phyloP scores from a whole-genome alignment of 1,140 invertebrate species.

The Drosophila kepulauana region DNA sequence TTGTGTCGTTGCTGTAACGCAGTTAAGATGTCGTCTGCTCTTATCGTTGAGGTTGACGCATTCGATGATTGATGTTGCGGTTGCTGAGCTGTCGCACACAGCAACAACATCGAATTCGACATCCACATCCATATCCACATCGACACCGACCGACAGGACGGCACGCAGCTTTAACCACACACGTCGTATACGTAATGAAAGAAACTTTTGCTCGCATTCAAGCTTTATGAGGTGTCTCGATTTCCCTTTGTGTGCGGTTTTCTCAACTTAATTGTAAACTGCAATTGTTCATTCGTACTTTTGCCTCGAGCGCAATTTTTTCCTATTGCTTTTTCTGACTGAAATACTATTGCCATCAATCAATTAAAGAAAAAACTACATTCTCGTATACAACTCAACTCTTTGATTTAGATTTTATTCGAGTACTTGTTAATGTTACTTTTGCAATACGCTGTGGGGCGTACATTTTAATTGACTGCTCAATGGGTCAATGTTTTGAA shows the following conservation, averaged over 20 bases:
- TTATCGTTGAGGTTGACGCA: slow-evolving; percentile 38
- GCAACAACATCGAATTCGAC: background rate
- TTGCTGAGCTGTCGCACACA: slow-evolving; percentile 25
- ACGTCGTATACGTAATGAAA: slow-evolving; percentile 53
- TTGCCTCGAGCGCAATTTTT: slow-evolving; percentile 31
- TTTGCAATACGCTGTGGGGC: slow-evolving; percentile 16
- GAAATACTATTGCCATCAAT: slow-evolving; percentile 44
- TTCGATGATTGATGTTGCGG: slow-evolving; percentile 51
- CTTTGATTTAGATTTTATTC: slow-evolving; percentile 60
- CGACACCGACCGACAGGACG: background rate
- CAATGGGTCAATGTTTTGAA: slow-evolving; percentile 59
- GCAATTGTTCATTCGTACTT: slow-evolving; percentile 52
- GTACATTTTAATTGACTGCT: slow-evolving; percentile 67
- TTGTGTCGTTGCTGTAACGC: slow-evolving; percentile 3
- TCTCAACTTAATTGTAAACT: slow-evolving; percentile 42
- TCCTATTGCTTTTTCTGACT: slow-evolving; percentile 28
- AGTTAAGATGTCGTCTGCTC: slow-evolving; percentile 29
- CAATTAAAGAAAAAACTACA: slow-evolving; percentile 61
- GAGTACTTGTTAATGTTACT: slow-evolving; percentile 30
- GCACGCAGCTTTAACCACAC: slow-evolving; percentile 11
- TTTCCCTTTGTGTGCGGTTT: slow-evolving; percentile 17
- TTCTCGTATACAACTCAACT: slow-evolving; percentile 11
- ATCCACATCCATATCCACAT: background rate
- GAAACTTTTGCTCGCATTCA: slow-evolving; percentile 29
- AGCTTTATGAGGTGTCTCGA: slow-evolving; percentile 42